Percentiles rank a stretch among this genome's conserved stretches.
These are phyloP conservation scores for Limnephilus rhombicus DNA, from an alignment of 2,888 invertebrate genomes.

Conservation along the genomic window DNA sequence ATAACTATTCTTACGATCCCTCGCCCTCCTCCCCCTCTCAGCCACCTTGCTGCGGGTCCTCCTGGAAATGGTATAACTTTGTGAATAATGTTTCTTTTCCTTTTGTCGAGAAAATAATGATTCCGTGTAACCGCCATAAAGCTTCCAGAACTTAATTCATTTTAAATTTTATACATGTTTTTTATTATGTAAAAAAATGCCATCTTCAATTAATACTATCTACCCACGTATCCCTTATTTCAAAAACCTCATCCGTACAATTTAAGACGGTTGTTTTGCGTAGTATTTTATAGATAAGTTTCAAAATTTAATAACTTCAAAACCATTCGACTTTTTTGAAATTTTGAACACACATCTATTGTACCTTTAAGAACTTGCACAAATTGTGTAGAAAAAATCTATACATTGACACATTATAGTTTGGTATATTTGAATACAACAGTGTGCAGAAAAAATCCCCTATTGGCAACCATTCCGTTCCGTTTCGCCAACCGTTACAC, in stretches of 20 bases:
- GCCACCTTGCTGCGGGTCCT: constrained; percentile 22
- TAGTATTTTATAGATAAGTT: too few species aligned
- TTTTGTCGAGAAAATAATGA: constrained; percentile 57
- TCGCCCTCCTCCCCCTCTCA: not conserved
- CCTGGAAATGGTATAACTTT: constrained; percentile 55
- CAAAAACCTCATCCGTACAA: not conserved
- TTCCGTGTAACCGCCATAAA: constrained; percentile 43
- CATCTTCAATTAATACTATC: not conserved
- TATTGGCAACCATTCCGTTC: too few species aligned
- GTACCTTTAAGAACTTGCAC: too few species aligned
- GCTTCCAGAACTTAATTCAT: constrained; percentile 6
- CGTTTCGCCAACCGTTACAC: too few species aligned
- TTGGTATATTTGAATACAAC: too few species aligned
- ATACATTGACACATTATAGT: too few species aligned
- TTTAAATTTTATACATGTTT: not conserved
- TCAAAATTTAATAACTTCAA: too few species aligned
- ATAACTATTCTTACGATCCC: constrained; percentile 36
- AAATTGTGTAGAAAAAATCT: too few species aligned
- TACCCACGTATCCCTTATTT: not conserved
- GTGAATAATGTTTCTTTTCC: constrained; percentile 58
- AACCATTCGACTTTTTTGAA: too few species aligned
- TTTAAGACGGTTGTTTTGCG: too few species aligned
- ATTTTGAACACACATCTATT: too few species aligned
- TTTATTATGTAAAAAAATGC: not conserved
- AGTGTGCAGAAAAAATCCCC: too few species aligned